Evolutionary conservation across 1,140 invertebrate species (phyloP).

Genomic region (Stegodyphus dumicola): DNA sequence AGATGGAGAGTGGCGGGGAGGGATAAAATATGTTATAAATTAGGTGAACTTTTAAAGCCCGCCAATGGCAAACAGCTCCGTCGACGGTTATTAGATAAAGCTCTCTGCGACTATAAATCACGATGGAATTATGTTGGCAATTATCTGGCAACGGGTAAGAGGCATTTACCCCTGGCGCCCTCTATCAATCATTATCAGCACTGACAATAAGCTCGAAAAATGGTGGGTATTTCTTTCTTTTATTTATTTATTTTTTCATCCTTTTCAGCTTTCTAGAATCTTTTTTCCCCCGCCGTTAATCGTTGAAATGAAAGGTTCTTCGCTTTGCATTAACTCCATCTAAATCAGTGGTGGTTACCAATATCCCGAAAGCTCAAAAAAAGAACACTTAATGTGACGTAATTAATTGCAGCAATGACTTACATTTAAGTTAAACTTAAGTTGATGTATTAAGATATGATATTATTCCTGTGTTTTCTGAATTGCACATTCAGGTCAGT

Average conservation of each 20-base stretch:
- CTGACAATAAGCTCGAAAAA: slow-evolving; percentile 62
- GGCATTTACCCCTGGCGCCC: slow-evolving; percentile 61
- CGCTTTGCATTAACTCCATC: slow-evolving; percentile 26
- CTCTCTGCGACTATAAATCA: slow-evolving; percentile 60
- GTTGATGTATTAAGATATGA: no score
- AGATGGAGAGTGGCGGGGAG: neutral
- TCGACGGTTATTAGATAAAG: slow-evolving; percentile 62
- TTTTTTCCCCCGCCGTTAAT: slow-evolving; percentile 27
- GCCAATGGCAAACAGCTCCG: slow-evolving; percentile 58
- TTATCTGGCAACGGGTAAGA: slow-evolving; percentile 62
- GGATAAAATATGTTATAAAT: slow-evolving; percentile 62
- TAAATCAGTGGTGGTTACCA: slow-evolving; percentile 24
- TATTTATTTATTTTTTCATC: slow-evolving; percentile 14
- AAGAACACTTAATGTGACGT: neutral
- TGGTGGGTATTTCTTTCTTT: slow-evolving; percentile 34
- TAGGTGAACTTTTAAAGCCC: slow-evolving; percentile 60
- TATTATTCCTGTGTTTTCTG: no score
- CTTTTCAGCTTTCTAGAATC: neutral
- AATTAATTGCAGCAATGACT: neutral
- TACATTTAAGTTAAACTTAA: no score
- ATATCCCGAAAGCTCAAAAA: neutral
- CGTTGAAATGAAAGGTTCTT: slow-evolving; percentile 47
- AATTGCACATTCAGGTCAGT: no score
- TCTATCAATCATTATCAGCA: slow-evolving; percentile 62
- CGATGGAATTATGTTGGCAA: slow-evolving; percentile 61